Conservation (phyloP, 2,113 vertebrate species). For the Thymallus thymallus region DNA sequence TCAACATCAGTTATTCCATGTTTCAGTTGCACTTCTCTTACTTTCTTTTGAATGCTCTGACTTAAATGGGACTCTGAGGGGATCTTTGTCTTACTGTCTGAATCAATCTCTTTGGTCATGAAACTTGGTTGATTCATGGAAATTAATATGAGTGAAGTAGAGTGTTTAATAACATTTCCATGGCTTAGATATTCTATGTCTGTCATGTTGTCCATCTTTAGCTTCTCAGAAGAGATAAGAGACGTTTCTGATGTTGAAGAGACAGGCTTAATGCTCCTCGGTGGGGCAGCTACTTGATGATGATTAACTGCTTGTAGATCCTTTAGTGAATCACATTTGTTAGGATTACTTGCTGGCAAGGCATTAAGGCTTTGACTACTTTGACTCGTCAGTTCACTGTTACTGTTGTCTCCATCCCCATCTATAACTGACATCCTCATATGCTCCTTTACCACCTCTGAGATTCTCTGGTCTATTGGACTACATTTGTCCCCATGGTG, state of each 20-base stretch:
- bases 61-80: slow-evolving; percentile 11
- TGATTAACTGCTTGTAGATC: too few species aligned
- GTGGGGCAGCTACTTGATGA: not conserved
- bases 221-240: not conserved
- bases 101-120: not conserved
- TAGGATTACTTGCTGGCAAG: slow-evolving; percentile 9
- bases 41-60: slow-evolving; percentile 13
- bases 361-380: slow-evolving; percentile 24
- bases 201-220: not conserved
- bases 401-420: not conserved
- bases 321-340: not conserved
- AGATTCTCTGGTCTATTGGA: slow-evolving; percentile 72
- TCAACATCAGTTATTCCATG: slow-evolving; percentile 21
- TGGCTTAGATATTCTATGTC: not conserved
- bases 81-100: not conserved
- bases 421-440: slow-evolving; percentile 42
- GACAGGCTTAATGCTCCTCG: not conserved
- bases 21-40: too few species aligned
- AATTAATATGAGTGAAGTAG: not conserved
- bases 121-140: too few species aligned
- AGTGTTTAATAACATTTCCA: not conserved
- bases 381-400: slow-evolving; percentile 23
- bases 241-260: not conserved
- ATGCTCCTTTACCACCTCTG: slow-evolving; percentile 72
- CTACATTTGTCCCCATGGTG: slow-evolving; percentile 51